These are phyloP conservation scores for Butastur rufipennis DNA, from an alignment of 2,113 vertebrate genomes.

Conservation along the genomic window DNA sequence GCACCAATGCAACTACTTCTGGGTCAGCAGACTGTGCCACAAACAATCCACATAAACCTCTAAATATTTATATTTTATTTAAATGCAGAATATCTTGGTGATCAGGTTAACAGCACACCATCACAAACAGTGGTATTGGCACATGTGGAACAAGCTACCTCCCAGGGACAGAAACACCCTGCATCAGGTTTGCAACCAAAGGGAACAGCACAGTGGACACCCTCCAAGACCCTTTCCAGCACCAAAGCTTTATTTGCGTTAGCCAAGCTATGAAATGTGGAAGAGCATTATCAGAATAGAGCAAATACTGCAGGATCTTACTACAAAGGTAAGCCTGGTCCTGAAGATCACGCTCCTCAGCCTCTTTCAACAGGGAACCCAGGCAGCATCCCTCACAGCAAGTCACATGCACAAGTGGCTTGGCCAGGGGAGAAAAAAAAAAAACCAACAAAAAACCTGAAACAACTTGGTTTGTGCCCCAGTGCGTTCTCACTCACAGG, in stretches of 20 bases:
- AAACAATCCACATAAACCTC: neutral
- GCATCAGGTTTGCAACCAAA: neutral
- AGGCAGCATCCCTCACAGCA: neutral
- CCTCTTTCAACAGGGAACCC: accelerated
- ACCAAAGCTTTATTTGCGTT: neutral
- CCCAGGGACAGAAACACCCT: neutral
- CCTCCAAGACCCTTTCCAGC: neutral
- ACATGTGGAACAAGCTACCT: neutral
- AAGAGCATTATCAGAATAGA: neutral
- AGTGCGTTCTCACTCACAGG: no score
- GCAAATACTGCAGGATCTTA: neutral
- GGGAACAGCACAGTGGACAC: accelerated
- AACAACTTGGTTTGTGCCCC: neutral
- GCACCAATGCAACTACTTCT: neutral
- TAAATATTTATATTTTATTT: neutral
- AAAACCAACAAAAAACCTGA: no score
- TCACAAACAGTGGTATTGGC: accelerated
- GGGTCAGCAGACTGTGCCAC: neutral
- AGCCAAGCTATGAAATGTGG: neutral
- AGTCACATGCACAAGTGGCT: neutral
- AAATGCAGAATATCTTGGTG: neutral
- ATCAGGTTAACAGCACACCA: neutral
- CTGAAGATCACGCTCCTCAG: neutral
- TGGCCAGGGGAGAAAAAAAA: no score
- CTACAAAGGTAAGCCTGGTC: neutral